Conservation (phyloP, 1,140 invertebrate species). For the Lepidurus apus region DNA sequence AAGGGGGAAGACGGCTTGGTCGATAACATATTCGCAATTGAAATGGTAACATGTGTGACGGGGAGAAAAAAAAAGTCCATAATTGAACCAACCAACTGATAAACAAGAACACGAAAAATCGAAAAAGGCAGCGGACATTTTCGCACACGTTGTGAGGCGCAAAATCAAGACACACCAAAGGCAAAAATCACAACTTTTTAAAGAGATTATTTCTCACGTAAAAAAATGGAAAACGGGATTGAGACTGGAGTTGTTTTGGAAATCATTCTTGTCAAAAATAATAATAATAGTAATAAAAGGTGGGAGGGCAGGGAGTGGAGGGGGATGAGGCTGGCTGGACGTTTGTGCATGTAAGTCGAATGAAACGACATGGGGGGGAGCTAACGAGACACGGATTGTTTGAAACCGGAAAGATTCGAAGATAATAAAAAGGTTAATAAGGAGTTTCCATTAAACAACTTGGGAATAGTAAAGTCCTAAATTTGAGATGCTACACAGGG, state of each 20-base stretch:
- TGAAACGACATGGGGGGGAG: background rate
- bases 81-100: background rate
- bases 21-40: slow-evolving; percentile 9
- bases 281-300: background rate
- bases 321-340: no score
- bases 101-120: background rate
- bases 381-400: background rate
- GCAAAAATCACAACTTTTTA: slow-evolving; percentile 22
- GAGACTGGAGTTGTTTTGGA: background rate
- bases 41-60: background rate
- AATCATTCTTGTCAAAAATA: background rate
- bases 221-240: slow-evolving; percentile 9
- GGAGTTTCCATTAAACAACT: background rate
- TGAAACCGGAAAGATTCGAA: slow-evolving; percentile 10
- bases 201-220: slow-evolving; percentile 22
- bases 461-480: background rate
- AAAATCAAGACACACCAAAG: slow-evolving; percentile 18
- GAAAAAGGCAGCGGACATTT: slow-evolving; percentile 14
- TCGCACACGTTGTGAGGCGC: slow-evolving; percentile 5
- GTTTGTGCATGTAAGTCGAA: slow-evolving; percentile 10
- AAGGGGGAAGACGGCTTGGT: slow-evolving; percentile 20
- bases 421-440: background rate
- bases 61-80: background rate
- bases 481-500: background rate
- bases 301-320: no score